Base-by-base conservation (phyloP, 2,888 invertebrate species). In the Anoncus sp. region DNA sequence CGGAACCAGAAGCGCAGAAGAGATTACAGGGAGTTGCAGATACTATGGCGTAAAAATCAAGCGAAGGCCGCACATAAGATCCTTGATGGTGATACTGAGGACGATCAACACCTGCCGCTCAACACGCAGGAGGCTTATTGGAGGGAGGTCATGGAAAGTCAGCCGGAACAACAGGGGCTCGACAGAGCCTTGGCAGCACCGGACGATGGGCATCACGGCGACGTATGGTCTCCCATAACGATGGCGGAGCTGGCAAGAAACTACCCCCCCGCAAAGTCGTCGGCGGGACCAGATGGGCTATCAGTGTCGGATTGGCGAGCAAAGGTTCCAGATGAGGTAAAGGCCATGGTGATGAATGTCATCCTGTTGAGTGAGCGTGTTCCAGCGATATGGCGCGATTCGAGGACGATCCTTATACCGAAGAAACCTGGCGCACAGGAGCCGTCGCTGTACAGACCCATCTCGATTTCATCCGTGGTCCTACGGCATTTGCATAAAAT, bases 381-480 rank as follows among this genome's bases (percentile, higher is more conserved):
- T 3, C 79, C 77, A 1, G 12, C 1, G 0, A 0, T 20, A 0
- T 71, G 71, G 57, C n/a, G 43, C 0, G 27, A 70, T 18, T 79
- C 80, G 0, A 49, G 76, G 16, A 83, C 83, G 0, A 59, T 79
- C 0, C 18, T 82, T 0, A 80, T 82, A 0, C 83, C 83, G 0
- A 83, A 84, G 51, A 69, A 75, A 16, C 20, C 16, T 0, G 66
- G 55, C 0, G 27, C 73, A 0, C 10, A 16, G 9, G 70, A 72
- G 2, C 81, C 79, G 0, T 77, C 77, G 0, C 59, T 71, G 3
- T 81, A 66, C 40, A 16, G 82, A 3, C 82, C 81, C 0, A 72
- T 82, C 0, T 79, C 81, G 1, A 78, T 84, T 5, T 62, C 81
- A 0, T 82, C 83, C 2, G 67, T 81, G 1, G 20, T 82, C 0